Percentiles rank a stretch among this genome's conserved stretches.
Conservation (phyloP, 2,113 vertebrate genomes). For the Callipepla californica region DNA sequence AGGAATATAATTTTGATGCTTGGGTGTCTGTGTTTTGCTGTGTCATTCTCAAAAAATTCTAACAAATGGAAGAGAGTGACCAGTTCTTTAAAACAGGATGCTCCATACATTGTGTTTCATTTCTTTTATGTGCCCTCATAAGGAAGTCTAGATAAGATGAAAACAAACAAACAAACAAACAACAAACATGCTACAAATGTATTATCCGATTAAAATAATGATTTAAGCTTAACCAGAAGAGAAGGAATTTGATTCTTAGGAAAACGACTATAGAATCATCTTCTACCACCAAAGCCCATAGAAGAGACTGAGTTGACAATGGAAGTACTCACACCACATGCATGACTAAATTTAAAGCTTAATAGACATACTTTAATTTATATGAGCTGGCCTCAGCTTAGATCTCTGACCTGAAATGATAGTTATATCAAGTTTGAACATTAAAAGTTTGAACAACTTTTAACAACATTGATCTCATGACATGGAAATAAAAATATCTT, state of each 20-base stretch:
- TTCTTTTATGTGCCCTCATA: neutral
- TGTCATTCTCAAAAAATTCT: neutral
- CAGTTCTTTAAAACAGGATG: neutral
- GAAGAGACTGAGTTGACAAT: neutral
- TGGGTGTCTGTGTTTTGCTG: neutral
- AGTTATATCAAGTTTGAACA: neutral
- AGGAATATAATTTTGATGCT: neutral
- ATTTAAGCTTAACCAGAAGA: neutral
- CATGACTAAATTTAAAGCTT: neutral
- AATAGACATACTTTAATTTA: neutral
- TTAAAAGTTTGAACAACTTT: constrained; percentile 13
- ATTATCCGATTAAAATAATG: neutral
- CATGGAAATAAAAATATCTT: constrained; percentile 7
- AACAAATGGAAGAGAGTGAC: neutral
- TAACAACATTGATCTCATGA: neutral
- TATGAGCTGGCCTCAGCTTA: neutral
- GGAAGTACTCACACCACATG: neutral
- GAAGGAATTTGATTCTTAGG: neutral
- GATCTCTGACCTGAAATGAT: neutral
- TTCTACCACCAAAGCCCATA: neutral
- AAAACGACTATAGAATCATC: neutral
- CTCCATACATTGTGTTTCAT: neutral
- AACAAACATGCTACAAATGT: neutral
- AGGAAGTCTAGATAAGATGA: neutral
- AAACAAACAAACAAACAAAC: neutral